These are phyloP conservation scores for Aphis craccivora DNA, from an alignment of 1,140 invertebrate genomes.

Conservation along the genomic window DNA sequence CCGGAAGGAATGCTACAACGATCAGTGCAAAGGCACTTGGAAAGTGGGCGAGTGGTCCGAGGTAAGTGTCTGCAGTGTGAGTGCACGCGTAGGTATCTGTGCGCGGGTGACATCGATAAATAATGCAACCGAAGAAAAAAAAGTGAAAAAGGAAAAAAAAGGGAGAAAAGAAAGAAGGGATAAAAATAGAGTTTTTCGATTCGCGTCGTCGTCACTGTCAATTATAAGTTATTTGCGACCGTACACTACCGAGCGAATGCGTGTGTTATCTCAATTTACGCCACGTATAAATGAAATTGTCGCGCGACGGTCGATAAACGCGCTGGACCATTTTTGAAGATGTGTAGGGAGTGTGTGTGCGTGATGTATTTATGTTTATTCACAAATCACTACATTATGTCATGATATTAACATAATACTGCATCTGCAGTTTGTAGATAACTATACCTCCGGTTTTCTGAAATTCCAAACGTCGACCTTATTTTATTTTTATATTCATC, in stretches of 20 bases:
- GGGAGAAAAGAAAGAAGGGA: background rate
- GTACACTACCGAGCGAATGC: background rate
- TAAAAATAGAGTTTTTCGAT: slow-evolving; percentile 17
- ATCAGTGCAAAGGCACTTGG: slow-evolving; percentile 84
- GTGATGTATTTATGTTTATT: too few relatives aligned
- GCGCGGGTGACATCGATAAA: background rate
- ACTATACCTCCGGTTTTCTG: background rate
- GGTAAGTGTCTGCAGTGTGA: slow-evolving; percentile 67
- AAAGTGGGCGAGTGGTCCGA: slow-evolving; percentile 85
- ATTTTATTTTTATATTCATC: background rate
- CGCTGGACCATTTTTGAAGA: background rate
- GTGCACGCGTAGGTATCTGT: background rate
- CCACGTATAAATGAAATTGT: background rate
- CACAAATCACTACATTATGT: background rate
- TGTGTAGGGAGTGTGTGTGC: background rate
- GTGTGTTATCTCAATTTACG: background rate
- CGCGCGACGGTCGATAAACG: background rate
- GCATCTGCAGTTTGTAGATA: too few relatives aligned
- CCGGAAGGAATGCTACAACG: slow-evolving; percentile 79
- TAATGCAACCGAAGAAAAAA: background rate
- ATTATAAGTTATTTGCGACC: background rate
- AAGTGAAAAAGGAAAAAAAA: background rate
- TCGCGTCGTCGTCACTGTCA: background rate
- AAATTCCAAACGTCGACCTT: background rate
- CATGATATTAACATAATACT: background rate